phyloP scores from a whole-genome alignment of 1,140 invertebrate species.

The Pectinophora gossypiella region DNA sequence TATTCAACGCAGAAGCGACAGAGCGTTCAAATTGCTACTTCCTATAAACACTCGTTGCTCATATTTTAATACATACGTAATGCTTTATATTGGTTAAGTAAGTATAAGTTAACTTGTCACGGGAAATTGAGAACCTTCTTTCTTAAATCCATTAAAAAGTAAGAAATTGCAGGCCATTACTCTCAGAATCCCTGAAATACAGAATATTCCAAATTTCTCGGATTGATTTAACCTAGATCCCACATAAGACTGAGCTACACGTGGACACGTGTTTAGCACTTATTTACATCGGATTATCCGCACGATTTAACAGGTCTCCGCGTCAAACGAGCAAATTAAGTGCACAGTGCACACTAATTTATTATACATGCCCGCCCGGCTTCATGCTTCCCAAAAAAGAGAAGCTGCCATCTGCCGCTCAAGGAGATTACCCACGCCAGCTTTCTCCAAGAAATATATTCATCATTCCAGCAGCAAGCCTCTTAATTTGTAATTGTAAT shows the following conservation, averaged over 20 bases:
- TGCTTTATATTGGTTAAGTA: no score
- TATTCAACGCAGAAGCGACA: neutral
- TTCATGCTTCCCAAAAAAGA: slow-evolving; percentile 25
- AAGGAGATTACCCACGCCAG: slow-evolving; percentile 10
- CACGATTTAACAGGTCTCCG: slow-evolving; percentile 17
- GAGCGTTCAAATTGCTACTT: neutral
- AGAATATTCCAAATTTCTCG: no score
- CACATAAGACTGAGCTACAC: no score
- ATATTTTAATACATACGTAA: neutral
- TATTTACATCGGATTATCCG: slow-evolving; percentile 15
- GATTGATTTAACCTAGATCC: no score
- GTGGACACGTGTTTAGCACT: slow-evolving; percentile 12
- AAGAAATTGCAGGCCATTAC: no score
- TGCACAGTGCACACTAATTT: slow-evolving; percentile 21
- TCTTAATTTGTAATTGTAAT: slow-evolving; percentile 4
- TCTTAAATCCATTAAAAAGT: no score
- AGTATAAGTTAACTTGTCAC: no score
- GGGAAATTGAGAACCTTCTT: no score
- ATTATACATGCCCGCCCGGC: slow-evolving; percentile 30
- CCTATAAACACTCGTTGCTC: neutral
- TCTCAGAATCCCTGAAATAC: no score
- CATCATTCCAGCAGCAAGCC: neutral
- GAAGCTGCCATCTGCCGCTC: slow-evolving; percentile 18
- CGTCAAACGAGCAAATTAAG: slow-evolving; percentile 30
- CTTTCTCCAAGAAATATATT: neutral